Evolutionary conservation across 2,113 vertebrate species (phyloP).

Genomic region (Acanthochromis polyacanthus): DNA sequence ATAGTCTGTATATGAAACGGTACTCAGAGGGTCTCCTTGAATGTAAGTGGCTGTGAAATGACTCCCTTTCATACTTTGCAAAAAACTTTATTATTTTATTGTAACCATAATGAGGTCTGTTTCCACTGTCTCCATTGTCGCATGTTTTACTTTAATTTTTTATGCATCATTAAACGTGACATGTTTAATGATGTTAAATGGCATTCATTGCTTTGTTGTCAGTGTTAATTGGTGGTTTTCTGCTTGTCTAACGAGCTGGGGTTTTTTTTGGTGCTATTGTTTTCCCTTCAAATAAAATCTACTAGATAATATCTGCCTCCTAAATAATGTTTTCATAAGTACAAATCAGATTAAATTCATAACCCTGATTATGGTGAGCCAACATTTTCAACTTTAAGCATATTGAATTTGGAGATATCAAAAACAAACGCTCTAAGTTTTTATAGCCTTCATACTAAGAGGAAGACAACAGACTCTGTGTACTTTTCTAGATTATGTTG

Average conservation of each 20-base stretch:
- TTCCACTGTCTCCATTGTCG: not conserved
- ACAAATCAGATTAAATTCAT: slow-evolving; percentile 38
- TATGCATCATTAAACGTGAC: no score
- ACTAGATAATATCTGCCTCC: slow-evolving; percentile 40
- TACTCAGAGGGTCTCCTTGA: not conserved
- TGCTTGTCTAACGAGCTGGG: slow-evolving; percentile 8
- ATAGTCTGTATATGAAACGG: not conserved
- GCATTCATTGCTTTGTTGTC: slow-evolving; percentile 12
- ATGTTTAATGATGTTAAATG: not conserved
- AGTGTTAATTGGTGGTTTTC: slow-evolving; percentile 39
- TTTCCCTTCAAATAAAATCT: slow-evolving; percentile 50
- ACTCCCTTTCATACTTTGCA: no score
- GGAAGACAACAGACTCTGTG: not conserved
- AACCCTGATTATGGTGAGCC: not conserved
- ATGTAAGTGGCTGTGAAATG: not conserved
- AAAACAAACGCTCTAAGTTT: no score
- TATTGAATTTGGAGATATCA: no score
- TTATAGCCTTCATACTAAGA: not conserved
- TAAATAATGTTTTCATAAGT: slow-evolving; percentile 32
- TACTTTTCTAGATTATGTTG: not conserved
- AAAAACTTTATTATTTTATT: no score
- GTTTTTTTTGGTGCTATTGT: slow-evolving; percentile 44
- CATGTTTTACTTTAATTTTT: no score
- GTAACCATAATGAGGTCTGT: not conserved
- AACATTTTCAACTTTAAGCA: no score